Percentiles rank a stretch among this genome's conserved stretches.
These are phyloP conservation scores for Cepphus grylle DNA, from an alignment of 2,113 vertebrate species.

Conservation along the genomic window DNA sequence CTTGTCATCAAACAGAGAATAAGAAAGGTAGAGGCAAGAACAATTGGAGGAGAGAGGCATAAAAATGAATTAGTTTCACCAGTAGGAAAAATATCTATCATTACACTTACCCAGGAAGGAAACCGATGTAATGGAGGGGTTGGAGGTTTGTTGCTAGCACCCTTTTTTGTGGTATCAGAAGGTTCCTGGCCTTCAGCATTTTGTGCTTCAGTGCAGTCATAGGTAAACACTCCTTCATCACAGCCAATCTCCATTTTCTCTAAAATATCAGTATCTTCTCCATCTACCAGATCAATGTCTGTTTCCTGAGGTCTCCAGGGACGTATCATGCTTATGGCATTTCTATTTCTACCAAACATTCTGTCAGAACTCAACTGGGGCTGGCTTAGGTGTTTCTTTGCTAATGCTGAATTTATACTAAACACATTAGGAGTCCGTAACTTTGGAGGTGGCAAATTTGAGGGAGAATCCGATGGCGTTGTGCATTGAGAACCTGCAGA, in stretches of 20 bases:
- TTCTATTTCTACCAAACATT: slow-evolving; percentile 83
- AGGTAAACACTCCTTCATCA: slow-evolving; percentile 69
- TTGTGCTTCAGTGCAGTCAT: slow-evolving; percentile 51
- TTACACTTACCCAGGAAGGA: slow-evolving; percentile 91
- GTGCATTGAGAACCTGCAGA: background rate
- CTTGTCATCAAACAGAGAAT: background rate
- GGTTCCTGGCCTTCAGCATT: slow-evolving; percentile 44
- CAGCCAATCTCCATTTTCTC: slow-evolving; percentile 75
- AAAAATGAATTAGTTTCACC: background rate
- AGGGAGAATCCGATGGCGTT: background rate
- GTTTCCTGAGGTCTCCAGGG: slow-evolving; percentile 86
- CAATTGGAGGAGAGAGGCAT: background rate
- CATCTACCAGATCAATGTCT: slow-evolving; percentile 81
- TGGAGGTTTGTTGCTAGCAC: slow-evolving; percentile 82
- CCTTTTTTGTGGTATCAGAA: slow-evolving; percentile 55
- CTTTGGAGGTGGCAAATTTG: slow-evolving; percentile 78
- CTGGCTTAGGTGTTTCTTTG: slow-evolving; percentile 94
- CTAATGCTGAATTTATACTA: slow-evolving; percentile 71
- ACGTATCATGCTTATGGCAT: slow-evolving; percentile 96
- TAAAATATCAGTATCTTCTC: slow-evolving; percentile 65
- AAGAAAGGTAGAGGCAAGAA: background rate
- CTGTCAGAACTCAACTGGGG: slow-evolving; percentile 85
- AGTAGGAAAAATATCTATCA: background rate
- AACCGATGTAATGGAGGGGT: slow-evolving; percentile 94
- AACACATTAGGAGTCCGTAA: slow-evolving; percentile 81